A percentile compares a stretch with the other conserved stretches of the same genome.
These are phyloP conservation scores for Drosophila demipolita DNA, from an alignment of 2,888 invertebrate genomes.

Conservation along the genomic window DNA sequence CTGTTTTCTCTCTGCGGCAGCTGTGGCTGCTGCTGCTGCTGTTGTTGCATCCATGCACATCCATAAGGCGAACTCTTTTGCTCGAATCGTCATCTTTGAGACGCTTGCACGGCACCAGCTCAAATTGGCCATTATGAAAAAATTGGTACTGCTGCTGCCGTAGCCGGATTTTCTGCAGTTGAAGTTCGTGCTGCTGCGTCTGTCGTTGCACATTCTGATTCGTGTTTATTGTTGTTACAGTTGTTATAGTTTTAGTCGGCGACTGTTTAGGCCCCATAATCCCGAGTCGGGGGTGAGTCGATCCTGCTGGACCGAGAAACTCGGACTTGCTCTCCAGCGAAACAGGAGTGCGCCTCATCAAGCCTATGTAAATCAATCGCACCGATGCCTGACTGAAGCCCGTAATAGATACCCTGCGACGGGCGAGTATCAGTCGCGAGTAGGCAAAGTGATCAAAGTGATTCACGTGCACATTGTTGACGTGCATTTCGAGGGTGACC, in stretches of 20 bases:
- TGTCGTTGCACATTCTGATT: too few relatives aligned
- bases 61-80: not conserved
- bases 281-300: too few relatives aligned
- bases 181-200: too few relatives aligned
- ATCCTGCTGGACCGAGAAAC: too few relatives aligned
- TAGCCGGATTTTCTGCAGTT: too few relatives aligned
- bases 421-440: not conserved
- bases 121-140: not conserved
- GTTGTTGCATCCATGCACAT: not conserved
- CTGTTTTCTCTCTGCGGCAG: not conserved
- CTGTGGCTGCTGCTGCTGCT: not conserved
- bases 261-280: too few relatives aligned
- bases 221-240: too few relatives aligned
- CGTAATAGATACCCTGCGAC: not conserved
- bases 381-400: not conserved
- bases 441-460: constrained; percentile 43
- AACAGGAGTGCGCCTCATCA: not conserved
- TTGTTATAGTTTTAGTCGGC: too few relatives aligned
- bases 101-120: not conserved
- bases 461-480: constrained; percentile 15
- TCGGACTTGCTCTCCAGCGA: too few relatives aligned
- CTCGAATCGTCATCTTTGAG: not conserved
- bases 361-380: not conserved
- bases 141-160: not conserved
- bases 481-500: constrained; percentile 15